A percentile compares a stretch with the other conserved stretches of the same genome.
These are phyloP conservation scores for Todiramphus saurophagus DNA, from an alignment of 2,113 vertebrate genomes.

Conservation along the genomic window DNA sequence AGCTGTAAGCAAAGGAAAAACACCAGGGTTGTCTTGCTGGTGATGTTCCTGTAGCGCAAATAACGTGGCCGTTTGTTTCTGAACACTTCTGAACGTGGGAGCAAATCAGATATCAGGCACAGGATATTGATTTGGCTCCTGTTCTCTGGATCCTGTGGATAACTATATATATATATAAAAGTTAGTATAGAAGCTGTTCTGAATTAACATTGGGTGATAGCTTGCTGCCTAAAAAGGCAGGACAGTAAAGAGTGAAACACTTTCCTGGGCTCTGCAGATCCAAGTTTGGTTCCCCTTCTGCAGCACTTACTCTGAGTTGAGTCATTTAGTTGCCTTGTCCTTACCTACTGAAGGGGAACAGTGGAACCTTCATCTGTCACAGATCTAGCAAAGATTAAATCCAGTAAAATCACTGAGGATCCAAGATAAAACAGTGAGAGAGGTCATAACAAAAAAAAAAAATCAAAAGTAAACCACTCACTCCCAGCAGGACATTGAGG, in stretches of 20 bases:
- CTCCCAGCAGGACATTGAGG: too few relatives aligned
- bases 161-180: neutral
- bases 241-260: neutral
- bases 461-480: neutral
- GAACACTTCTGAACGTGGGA: neutral
- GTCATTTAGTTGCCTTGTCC: neutral
- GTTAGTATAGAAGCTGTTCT: neutral
- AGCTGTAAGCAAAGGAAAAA: too few relatives aligned
- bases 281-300: neutral
- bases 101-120: neutral
- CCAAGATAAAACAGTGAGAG: neutral
- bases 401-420: neutral
- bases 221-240: neutral
- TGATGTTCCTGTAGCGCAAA: neutral
- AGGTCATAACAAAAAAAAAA: neutral
- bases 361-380: neutral
- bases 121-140: neutral
- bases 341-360: neutral
- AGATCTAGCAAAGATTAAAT: neutral
- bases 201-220: neutral
- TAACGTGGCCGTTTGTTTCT: neutral
- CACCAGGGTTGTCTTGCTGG: neutral
- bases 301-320: neutral
- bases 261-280: neutral
- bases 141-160: neutral